Percentiles rank a stretch among this genome's conserved stretches.
phyloP scores from a whole-genome alignment of 2,888 invertebrate genomes.

The Drosophila rellima region DNA sequence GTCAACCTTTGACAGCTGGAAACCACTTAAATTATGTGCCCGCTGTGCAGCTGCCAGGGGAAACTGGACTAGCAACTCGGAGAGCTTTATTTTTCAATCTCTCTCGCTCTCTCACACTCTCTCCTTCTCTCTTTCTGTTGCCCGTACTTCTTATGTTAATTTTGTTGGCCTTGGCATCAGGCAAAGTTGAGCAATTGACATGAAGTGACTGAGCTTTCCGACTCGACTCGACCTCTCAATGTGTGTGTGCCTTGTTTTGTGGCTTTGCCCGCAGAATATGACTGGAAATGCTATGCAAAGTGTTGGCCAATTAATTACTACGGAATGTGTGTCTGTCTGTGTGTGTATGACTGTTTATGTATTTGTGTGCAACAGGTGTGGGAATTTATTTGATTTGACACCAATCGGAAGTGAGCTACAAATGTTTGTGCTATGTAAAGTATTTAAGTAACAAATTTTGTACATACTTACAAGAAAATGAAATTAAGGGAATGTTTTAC shows the following conservation, averaged over 20 bases:
- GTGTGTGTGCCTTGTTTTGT: slow-evolving; percentile 18
- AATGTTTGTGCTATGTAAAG: slow-evolving; percentile 18
- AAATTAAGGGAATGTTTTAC: slow-evolving; percentile 1
- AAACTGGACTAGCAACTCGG: slow-evolving; percentile 44
- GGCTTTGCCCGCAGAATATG: slow-evolving; percentile 17
- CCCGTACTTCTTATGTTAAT: slow-evolving; percentile 61
- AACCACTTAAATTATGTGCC: slow-evolving; percentile 80
- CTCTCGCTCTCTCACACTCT: neutral
- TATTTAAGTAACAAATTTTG: slow-evolving; percentile 1
- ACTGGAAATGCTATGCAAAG: slow-evolving; percentile 44
- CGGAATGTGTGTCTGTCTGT: neutral
- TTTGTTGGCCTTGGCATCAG: slow-evolving; percentile 65
- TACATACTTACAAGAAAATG: neutral
- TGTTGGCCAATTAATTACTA: slow-evolving; percentile 61
- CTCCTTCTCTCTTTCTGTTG: neutral
- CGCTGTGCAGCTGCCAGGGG: slow-evolving; percentile 58
- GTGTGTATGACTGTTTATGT: slow-evolving; percentile 8
- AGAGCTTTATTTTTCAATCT: slow-evolving; percentile 3
- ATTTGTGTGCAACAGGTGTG: slow-evolving; percentile 49
- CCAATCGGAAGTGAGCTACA: slow-evolving; percentile 22
- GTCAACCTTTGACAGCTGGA: slow-evolving; percentile 80
- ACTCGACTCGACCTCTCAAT: slow-evolving; percentile 7
- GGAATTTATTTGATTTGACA: slow-evolving; percentile 29
- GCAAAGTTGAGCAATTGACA: slow-evolving; percentile 72
- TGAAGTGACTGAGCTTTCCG: slow-evolving; percentile 56